phyloP scores from a whole-genome alignment of 2,797 vertebrate species.

The Ctenopoma kingsleyae region DNA sequence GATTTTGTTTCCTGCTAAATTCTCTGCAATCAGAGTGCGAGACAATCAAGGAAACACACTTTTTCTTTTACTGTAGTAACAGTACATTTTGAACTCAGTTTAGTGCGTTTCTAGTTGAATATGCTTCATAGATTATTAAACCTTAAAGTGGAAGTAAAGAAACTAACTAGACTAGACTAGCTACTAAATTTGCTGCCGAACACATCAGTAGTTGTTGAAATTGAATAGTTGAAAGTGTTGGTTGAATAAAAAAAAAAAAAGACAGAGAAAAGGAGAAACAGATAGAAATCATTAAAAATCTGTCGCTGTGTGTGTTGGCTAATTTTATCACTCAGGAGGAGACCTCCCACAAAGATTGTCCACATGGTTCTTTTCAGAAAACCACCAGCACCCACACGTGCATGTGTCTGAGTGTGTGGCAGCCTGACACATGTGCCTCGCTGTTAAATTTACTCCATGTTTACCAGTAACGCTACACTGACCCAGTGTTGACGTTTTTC shows the following conservation, averaged over 20 bases:
- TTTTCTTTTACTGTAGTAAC: neutral
- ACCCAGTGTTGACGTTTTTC: slow-evolving; percentile 14
- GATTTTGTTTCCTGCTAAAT: neutral
- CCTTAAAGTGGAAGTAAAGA: too few species aligned
- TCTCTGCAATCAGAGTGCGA: slow-evolving; percentile 15
- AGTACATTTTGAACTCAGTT: neutral
- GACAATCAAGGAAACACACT: neutral
- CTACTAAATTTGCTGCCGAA: neutral
- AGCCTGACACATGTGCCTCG: slow-evolving; percentile 8
- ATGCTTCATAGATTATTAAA: neutral
- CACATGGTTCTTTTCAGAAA: slow-evolving; percentile 47
- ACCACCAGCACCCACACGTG: slow-evolving; percentile 42
- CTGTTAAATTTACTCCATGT: slow-evolving; percentile 38
- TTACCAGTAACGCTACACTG: slow-evolving; percentile 39
- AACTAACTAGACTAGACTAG: neutral
- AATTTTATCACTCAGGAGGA: slow-evolving; percentile 43
- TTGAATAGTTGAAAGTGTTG: neutral
- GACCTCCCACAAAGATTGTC: slow-evolving; percentile 69
- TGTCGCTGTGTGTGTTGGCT: slow-evolving; percentile 35
- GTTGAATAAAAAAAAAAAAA: neutral
- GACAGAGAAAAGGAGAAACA: slow-evolving; percentile 1
- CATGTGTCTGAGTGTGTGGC: slow-evolving; percentile 12
- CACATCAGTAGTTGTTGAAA: neutral
- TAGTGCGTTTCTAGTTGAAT: neutral
- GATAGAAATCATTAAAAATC: slow-evolving; percentile 12